phyloP scores from a whole-genome alignment of 2,888 invertebrate genomes.

The Ypsolopha sequella region DNA sequence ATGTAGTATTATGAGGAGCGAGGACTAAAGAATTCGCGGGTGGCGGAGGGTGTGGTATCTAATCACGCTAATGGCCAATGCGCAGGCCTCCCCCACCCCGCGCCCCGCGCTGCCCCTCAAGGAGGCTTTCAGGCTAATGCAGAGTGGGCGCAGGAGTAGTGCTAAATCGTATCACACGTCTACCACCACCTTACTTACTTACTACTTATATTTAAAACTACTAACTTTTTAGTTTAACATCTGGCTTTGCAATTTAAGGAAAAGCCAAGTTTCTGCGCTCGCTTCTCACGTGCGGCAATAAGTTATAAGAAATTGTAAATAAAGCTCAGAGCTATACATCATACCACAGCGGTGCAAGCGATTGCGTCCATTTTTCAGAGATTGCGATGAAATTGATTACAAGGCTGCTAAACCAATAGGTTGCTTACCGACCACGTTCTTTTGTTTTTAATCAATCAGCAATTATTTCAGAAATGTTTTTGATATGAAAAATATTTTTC shows the following conservation, averaged over 20 bases:
- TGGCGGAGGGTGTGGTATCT: slow-evolving; percentile 41
- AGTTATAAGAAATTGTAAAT: slow-evolving; percentile 38
- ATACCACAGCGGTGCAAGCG: slow-evolving; percentile 23
- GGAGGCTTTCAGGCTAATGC: slow-evolving; percentile 62
- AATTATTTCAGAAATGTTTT: neutral
- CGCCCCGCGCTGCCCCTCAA: slow-evolving; percentile 14
- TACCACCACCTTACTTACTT: slow-evolving; percentile 20
- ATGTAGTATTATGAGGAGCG: slow-evolving; percentile 68
- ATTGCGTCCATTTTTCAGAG: slow-evolving; percentile 41
- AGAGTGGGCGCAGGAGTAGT: slow-evolving; percentile 50
- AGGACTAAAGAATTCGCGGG: slow-evolving; percentile 64
- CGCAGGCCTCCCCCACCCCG: slow-evolving; percentile 37
- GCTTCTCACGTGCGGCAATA: slow-evolving; percentile 30
- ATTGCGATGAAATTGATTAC: slow-evolving; percentile 39
- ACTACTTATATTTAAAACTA: slow-evolving; percentile 5
- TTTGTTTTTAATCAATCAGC: slow-evolving; percentile 9
- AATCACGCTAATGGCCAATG: slow-evolving; percentile 72
- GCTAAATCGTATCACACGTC: slow-evolving; percentile 54
- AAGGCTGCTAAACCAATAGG: too few relatives aligned
- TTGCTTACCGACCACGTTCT: too few relatives aligned
- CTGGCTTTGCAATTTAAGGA: neutral
- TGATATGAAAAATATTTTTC: neutral
- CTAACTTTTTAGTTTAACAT: neutral
- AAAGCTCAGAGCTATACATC: slow-evolving; percentile 39
- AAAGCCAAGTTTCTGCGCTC: slow-evolving; percentile 9